phyloP scores from a whole-genome alignment of 2,113 vertebrate genomes.

The Epinephelus lanceolatus region DNA sequence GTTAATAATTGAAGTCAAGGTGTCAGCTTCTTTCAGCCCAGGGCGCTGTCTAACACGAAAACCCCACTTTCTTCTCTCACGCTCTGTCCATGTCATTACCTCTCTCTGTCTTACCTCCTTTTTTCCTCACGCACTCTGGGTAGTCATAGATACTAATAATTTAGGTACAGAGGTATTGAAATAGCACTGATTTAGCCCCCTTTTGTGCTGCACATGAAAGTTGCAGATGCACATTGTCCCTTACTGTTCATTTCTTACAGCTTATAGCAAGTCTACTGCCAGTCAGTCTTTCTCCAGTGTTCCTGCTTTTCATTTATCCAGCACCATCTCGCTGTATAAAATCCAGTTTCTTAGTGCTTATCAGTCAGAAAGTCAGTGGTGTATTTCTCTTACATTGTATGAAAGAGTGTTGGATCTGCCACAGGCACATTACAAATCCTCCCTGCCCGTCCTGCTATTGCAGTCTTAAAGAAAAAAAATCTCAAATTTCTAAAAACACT shows the following conservation, averaged over 20 bases:
- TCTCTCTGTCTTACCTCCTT: constrained; percentile 14
- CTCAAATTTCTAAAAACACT: neutral
- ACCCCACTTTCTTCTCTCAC: constrained; percentile 17
- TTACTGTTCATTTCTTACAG: neutral
- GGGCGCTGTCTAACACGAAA: constrained; percentile 58
- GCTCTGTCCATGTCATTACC: neutral
- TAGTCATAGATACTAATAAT: constrained; percentile 35
- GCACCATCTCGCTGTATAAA: neutral
- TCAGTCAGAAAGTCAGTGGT: constrained; percentile 17
- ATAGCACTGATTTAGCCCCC: constrained; percentile 14
- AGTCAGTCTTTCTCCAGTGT: neutral
- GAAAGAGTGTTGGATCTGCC: neutral
- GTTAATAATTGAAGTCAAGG: constrained; percentile 75
- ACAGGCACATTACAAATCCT: constrained; percentile 30
- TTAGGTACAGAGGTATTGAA: constrained; percentile 5
- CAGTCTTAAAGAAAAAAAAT: neutral
- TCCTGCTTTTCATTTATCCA: neutral
- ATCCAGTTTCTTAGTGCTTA: neutral
- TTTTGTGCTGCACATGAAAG: neutral
- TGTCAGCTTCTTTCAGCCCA: constrained; percentile 63
- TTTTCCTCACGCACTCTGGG: constrained; percentile 21
- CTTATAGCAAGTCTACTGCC: neutral
- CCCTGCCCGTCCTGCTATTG: neutral
- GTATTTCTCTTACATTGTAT: constrained; percentile 30
- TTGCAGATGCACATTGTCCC: too few species aligned